Conservation (phyloP, 2,113 vertebrate species). For the Tenebrosternarchus preto region DNA sequence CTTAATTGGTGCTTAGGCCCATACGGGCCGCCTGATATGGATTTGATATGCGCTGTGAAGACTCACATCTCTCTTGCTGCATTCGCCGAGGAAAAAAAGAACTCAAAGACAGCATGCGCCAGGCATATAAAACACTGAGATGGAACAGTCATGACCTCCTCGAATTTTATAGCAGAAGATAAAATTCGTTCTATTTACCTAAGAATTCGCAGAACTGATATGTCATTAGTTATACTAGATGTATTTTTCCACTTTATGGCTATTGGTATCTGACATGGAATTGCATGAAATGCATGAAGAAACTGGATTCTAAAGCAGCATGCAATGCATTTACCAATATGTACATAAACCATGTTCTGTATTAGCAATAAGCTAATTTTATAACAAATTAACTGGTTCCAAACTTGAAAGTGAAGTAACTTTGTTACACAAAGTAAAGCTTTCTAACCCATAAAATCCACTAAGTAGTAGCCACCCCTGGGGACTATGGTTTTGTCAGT, state of each 20-base stretch:
- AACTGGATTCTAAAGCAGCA: not conserved
- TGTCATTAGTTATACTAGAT: not conserved
- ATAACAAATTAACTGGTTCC: not conserved
- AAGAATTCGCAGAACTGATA: not conserved
- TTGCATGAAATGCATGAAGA: not conserved
- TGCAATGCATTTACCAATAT: not conserved
- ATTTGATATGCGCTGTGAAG: constrained; percentile 46
- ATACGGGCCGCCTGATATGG: constrained; percentile 64
- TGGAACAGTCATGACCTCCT: too few species aligned
- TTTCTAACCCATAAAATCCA: not conserved
- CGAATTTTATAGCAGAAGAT: too few species aligned
- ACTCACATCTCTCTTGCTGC: not conserved
- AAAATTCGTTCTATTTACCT: too few species aligned
- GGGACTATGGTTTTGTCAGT: not conserved
- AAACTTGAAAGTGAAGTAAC: not conserved
- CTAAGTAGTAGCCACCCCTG: not conserved
- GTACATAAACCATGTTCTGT: not conserved
- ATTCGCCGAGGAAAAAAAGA: not conserved
- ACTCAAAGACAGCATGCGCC: not conserved
- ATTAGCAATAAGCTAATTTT: too few species aligned
- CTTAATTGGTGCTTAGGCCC: constrained; percentile 73
- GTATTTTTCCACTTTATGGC: not conserved
- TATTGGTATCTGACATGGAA: not conserved
- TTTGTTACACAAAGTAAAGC: not conserved
- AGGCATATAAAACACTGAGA: too few species aligned